phyloP scores from a whole-genome alignment of 1,140 invertebrate genomes.

The Drosophila oshimai region DNA sequence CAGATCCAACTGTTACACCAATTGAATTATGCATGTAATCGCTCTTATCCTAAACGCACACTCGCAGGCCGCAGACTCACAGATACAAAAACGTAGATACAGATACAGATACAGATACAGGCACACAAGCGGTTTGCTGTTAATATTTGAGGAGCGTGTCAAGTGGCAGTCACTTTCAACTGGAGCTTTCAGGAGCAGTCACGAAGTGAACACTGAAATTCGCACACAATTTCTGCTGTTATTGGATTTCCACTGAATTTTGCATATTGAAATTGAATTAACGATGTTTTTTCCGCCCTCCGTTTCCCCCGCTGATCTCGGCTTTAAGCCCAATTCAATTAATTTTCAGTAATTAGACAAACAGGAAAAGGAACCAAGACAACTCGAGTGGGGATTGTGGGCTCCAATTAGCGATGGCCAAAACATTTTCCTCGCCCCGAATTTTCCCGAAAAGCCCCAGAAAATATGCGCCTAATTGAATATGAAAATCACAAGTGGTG shows the following conservation, averaged over 20 bases:
- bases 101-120: conserved; percentile 11
- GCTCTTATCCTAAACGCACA: conserved; percentile 56
- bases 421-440: conserved; percentile 12
- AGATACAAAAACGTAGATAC: conserved; percentile 3
- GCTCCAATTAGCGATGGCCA: conserved; percentile 56
- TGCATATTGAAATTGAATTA: conserved; percentile 61
- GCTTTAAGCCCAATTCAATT: conserved; percentile 53
- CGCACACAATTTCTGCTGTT: conserved; percentile 21
- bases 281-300: conserved; percentile 6
- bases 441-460: conserved; percentile 37
- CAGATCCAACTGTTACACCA: conserved; percentile 60
- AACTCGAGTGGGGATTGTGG: conserved; percentile 26
- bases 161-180: conserved; percentile 31
- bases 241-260: conserved; percentile 41
- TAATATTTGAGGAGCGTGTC: conserved; percentile 49
- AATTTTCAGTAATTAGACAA: conserved; percentile 66
- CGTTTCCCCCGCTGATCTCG: no score
- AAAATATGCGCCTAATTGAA: conserved; percentile 78
- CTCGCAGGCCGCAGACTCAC: no score
- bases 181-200: conserved; percentile 9
- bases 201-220: conserved; percentile 18
- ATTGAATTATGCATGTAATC: conserved; percentile 80
- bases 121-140: conserved; percentile 15
- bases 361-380: conserved; percentile 13
- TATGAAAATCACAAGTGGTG: conserved; percentile 45